Base-by-base conservation (phyloP, 2,888 invertebrate species). In the Seladonia tumulorum region DNA sequence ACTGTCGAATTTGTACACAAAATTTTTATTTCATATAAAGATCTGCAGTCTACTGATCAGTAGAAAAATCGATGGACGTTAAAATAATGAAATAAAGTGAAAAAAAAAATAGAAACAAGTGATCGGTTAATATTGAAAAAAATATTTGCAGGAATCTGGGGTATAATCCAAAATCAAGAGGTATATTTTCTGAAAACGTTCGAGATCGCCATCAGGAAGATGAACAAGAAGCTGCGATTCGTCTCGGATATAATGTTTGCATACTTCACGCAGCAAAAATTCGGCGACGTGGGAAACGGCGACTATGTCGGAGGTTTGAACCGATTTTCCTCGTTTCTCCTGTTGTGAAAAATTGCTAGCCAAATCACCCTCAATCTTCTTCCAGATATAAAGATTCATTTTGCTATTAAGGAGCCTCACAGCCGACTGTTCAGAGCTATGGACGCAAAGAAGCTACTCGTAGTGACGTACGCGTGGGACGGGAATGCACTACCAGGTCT, bases 391-490 rank as follows among this genome's bases (percentile, higher is more conserved):
- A 95, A 91, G 88, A 94, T 95, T 63, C 94, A 94, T 82, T 93
- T 95, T 82, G 93, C 94, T 12, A 66, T 94, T 78, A 91, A 94
- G 78, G 93, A 95, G 86, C 95, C 95, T 0, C 94, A 95, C 82
- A 93, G 92, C 81, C 93, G 92, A 82, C 82, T 95, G 39, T 86
- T 92, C 71, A 90, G 94, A 74, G 84, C 92, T 80, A 89, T 90
- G 5, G 94, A 94, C 70, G 88, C 93, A 29, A 93, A 93, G 82
- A 95, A 96, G 93, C 92, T 96, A 12, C 94, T 97, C 25, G 96
- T 97, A 0, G 96, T 97, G 49, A 97, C 97, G 0, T 97, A 97
- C 91, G 97, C 97, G 0, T 97, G 97, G 97, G 97, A 97, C 92
- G 96, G 97, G 12, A 97, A 97, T 92, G 96, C 97, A 0, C 95